These are phyloP conservation scores for Bolinopsis microptera DNA, from an alignment of 37 sponge, comb jelly and placozoan genomes.

Conservation along the genomic window DNA sequence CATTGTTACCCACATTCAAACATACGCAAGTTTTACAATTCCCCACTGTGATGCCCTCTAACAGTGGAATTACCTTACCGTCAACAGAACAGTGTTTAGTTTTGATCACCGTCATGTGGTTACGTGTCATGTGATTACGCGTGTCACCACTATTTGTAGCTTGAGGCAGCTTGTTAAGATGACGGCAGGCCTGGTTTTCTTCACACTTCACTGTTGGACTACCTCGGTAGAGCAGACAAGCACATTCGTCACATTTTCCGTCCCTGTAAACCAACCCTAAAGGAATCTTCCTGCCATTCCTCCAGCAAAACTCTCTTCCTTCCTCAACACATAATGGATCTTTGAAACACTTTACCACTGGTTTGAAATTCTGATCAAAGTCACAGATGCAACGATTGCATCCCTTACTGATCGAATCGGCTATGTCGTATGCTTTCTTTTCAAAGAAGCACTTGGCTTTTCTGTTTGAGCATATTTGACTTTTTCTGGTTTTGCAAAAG, in stretches of 20 bases:
- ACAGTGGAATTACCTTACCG: background rate
- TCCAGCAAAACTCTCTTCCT: background rate
- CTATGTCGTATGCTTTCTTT: background rate
- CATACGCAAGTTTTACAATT: constrained; percentile 17
- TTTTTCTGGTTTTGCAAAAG: background rate
- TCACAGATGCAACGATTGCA: background rate
- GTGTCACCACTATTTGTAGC: background rate
- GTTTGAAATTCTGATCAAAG: background rate
- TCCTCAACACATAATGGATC: constrained; percentile 12
- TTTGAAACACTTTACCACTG: background rate
- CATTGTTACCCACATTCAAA: background rate
- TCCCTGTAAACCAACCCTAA: background rate
- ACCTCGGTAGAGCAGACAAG: background rate
- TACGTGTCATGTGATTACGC: no score
- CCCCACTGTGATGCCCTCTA: background rate
- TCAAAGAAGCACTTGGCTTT: background rate
- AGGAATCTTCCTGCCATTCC: background rate
- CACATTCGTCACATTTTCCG: background rate
- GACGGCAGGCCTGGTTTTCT: background rate
- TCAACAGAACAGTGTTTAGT: background rate
- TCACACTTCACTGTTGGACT: background rate
- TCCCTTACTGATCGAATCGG: background rate
- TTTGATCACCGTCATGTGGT: background rate
- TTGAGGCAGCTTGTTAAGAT: background rate
- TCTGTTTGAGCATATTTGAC: background rate